phyloP scores from a whole-genome alignment of 2,888 invertebrate genomes.

The Cephus sareptanus region DNA sequence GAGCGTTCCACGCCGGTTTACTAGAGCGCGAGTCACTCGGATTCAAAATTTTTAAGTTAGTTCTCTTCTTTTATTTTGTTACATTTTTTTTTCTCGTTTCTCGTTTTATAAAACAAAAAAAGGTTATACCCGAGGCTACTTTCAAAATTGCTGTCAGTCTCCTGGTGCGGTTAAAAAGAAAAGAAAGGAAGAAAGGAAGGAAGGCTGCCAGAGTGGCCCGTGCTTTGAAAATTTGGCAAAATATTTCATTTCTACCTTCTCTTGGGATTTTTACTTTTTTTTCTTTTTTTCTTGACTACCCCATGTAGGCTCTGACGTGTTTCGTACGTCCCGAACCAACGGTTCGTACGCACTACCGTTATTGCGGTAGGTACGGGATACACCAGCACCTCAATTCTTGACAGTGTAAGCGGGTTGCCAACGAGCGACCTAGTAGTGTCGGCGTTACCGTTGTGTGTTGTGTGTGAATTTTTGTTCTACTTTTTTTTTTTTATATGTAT shows the following conservation, averaged over 20 bases:
- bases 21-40: constrained; percentile 4
- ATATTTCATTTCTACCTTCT: background rate
- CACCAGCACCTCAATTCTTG: background rate
- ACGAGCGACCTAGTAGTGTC: background rate
- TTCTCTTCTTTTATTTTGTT: background rate
- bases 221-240: background rate
- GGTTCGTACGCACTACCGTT: background rate
- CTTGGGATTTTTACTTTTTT: background rate
- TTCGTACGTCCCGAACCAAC: background rate
- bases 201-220: background rate
- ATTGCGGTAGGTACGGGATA: constrained; percentile 4
- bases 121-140: background rate
- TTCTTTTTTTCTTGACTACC: background rate
- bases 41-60: background rate
- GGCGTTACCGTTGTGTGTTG: background rate
- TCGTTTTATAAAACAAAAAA: background rate
- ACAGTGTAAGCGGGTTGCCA: background rate
- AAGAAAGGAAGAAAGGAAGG: background rate
- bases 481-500: background rate
- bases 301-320: background rate
- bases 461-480: background rate
- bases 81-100: background rate
- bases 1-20: background rate
- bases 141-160: background rate
- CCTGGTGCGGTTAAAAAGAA: background rate